phyloP scores from a whole-genome alignment of 2,113 vertebrate species.

The Regulus satrapa region DNA sequence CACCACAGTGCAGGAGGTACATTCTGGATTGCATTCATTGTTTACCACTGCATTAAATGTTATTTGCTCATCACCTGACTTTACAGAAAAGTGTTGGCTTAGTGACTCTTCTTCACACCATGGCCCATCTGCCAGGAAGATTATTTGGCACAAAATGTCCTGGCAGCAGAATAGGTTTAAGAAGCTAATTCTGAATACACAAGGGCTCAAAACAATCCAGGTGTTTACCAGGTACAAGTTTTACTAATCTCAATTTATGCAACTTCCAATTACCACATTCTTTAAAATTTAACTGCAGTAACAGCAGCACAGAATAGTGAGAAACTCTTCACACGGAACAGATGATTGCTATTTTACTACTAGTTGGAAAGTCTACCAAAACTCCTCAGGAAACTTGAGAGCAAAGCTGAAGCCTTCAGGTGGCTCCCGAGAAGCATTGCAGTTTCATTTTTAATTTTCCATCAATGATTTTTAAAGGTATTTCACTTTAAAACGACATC shows the following conservation, averaged over 20 bases:
- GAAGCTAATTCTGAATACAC: background rate
- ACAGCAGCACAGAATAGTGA: accelerated
- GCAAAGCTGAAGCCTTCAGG: background rate
- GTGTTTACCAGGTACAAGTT: background rate
- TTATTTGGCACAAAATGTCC: background rate
- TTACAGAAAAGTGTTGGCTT: background rate
- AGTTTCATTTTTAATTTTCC: background rate
- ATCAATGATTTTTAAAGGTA: background rate
- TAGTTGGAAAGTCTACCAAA: background rate
- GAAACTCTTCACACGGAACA: background rate
- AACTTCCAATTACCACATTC: background rate
- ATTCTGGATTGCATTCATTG: accelerated
- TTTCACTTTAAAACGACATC: background rate
- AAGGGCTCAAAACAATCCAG: background rate
- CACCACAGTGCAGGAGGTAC: background rate
- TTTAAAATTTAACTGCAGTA: background rate
- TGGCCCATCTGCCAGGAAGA: background rate
- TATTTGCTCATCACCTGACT: background rate
- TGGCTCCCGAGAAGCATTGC: background rate
- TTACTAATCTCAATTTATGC: background rate
- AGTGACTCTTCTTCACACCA: background rate
- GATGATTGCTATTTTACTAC: background rate
- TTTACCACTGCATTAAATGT: background rate
- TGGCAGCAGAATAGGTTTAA: background rate
- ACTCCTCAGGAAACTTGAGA: background rate